Evolutionary conservation across 2,888 invertebrate genomes (phyloP).

Genomic region (Notodromas monacha): DNA sequence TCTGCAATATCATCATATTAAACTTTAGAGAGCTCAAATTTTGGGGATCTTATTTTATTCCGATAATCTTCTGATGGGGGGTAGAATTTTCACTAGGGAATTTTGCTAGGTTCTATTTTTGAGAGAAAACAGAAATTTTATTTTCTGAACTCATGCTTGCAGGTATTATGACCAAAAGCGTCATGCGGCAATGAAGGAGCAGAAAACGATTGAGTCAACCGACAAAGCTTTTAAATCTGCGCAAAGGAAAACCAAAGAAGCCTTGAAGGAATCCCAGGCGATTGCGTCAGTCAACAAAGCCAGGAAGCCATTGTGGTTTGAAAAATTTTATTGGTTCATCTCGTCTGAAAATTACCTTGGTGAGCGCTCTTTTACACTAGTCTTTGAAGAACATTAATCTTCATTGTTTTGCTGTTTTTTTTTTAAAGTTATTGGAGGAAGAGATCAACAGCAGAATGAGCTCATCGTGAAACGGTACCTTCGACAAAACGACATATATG

Average conservation of each 20-base stretch:
- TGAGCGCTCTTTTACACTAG: constrained; percentile 5
- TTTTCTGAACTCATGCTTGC: too few relatives aligned
- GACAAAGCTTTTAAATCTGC: constrained; percentile 80
- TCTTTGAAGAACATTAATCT: background rate
- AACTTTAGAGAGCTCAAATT: too few relatives aligned
- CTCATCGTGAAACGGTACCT: constrained; percentile 77
- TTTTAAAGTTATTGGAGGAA: constrained; percentile 47
- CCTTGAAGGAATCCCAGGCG: constrained; percentile 62
- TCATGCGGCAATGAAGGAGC: constrained; percentile 64
- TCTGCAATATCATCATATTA: too few relatives aligned
- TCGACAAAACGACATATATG: constrained; percentile 54
- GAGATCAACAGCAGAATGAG: constrained; percentile 95
- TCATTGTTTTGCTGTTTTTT: constrained; percentile 11
- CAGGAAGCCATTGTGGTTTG: constrained; percentile 88
- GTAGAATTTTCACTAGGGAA: too few relatives aligned
- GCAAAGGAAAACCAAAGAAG: constrained; percentile 68
- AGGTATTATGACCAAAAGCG: constrained; percentile 45
- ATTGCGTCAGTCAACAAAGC: constrained; percentile 74
- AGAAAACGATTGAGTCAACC: constrained; percentile 76
- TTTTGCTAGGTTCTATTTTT: too few relatives aligned
- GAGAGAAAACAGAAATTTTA: too few relatives aligned
- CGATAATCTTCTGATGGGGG: too few relatives aligned
- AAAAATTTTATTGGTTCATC: constrained; percentile 96
- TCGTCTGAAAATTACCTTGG: constrained; percentile 49
- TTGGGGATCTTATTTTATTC: too few relatives aligned